Conservation (phyloP, 1,140 invertebrate species). For the Teleopsis dalmanni region DNA sequence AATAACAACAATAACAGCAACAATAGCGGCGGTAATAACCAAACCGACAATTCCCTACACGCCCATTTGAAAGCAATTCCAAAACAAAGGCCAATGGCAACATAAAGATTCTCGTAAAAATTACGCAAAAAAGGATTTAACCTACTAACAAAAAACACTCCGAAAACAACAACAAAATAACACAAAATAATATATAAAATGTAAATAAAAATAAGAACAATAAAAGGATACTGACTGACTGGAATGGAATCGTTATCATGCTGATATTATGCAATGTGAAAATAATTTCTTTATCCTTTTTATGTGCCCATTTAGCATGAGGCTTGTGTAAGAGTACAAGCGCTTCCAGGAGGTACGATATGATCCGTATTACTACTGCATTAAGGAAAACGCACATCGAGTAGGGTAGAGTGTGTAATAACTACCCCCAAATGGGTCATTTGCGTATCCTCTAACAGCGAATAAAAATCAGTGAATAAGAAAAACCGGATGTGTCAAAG, state of each 20-base stretch:
- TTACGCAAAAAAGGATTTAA: conserved; percentile 25
- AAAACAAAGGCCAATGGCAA: conserved; percentile 2
- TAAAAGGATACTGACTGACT: not conserved
- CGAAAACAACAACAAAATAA: not conserved
- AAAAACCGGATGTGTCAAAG: conserved; percentile 22
- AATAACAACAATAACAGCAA: conserved; percentile 5
- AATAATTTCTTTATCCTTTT: conserved; percentile 46
- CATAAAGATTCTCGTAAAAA: not conserved
- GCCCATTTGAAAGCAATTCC: conserved; percentile 22
- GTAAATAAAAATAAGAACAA: not conserved
- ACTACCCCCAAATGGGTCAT: conserved; percentile 46
- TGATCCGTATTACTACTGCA: conserved; percentile 6
- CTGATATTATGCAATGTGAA: conserved; percentile 32
- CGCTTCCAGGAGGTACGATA: conserved; percentile 8
- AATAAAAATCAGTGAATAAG: conserved; percentile 45
- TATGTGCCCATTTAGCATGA: conserved; percentile 44
- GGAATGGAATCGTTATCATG: not conserved
- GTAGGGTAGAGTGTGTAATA: conserved; percentile 42
- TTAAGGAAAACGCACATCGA: no score
- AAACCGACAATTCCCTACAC: conserved; percentile 24
- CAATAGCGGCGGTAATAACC: conserved; percentile 16
- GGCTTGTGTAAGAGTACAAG: conserved; percentile 6
- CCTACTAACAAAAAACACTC: conserved; percentile 9
- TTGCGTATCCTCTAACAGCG: conserved; percentile 45
- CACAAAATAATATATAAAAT: not conserved